Percentiles rank a stretch among this genome's conserved stretches.
Conservation (phyloP, 2,888 invertebrate genomes). For the Pasiphila rectangulata region DNA sequence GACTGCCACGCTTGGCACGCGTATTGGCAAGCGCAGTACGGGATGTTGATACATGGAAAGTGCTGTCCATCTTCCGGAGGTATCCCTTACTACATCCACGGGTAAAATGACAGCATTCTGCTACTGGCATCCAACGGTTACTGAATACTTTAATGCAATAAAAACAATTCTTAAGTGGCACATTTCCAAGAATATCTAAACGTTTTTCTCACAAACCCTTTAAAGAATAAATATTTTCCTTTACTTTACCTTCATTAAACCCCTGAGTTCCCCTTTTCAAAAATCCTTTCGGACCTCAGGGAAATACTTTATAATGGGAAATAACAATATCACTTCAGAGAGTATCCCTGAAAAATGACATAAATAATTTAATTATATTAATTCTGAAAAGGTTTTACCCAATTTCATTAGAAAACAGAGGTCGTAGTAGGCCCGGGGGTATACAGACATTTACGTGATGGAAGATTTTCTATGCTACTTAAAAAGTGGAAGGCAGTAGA, state of each 20-base stretch:
- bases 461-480: slow-evolving; percentile 9
- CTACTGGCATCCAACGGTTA: too few species aligned
- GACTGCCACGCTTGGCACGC: too few species aligned
- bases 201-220: too few species aligned
- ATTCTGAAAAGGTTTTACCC: slow-evolving; percentile 29
- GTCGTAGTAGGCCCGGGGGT: slow-evolving; percentile 22
- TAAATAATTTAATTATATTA: slow-evolving; percentile 32
- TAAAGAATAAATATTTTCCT: neutral
- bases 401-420: slow-evolving; percentile 29
- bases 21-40: too few species aligned
- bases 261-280: neutral
- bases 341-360: slow-evolving; percentile 28
- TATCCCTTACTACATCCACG: too few species aligned
- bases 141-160: too few species aligned
- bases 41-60: too few species aligned
- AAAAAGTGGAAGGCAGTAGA: neutral
- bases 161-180: too few species aligned
- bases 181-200: too few species aligned
- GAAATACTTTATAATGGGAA: slow-evolving; percentile 31
- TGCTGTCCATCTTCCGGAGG: too few species aligned
- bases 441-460: slow-evolving; percentile 9
- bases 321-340: slow-evolving; percentile 29
- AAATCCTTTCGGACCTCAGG: slow-evolving; percentile 28
- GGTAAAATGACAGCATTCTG: too few species aligned
- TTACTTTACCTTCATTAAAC: neutral